Conservation (phyloP, 2,888 invertebrate genomes). For the Tachina fera region DNA sequence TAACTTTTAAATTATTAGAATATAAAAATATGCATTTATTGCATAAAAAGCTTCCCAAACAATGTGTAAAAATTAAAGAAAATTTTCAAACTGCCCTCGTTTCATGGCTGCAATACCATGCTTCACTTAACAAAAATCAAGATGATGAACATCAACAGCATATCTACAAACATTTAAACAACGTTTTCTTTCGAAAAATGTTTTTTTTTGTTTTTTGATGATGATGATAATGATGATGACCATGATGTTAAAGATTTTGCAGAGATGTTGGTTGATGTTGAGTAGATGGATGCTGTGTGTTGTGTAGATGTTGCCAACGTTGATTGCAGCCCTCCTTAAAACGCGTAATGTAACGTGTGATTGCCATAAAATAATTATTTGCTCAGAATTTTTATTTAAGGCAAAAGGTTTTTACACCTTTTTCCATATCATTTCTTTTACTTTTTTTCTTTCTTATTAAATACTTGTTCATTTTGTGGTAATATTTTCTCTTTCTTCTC, state of each 20-base stretch:
- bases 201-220: not conserved
- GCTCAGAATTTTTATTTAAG: slow-evolving; percentile 49
- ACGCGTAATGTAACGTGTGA: slow-evolving; percentile 59
- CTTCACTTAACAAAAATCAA: slow-evolving; percentile 26
- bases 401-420: slow-evolving; percentile 32
- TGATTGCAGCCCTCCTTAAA: slow-evolving; percentile 48
- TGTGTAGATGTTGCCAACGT: slow-evolving; percentile 13
- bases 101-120: slow-evolving; percentile 12
- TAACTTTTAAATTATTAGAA: too few relatives aligned
- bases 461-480: slow-evolving; percentile 2
- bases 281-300: not conserved
- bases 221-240: not conserved
- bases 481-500: slow-evolving; percentile 19
- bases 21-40: too few relatives aligned
- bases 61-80: not conserved
- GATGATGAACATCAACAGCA: slow-evolving; percentile 30
- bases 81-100: slow-evolving; percentile 15
- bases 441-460: slow-evolving; percentile 45
- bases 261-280: not conserved
- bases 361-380: slow-evolving; percentile 70
- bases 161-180: slow-evolving; percentile 37
- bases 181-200: not conserved
- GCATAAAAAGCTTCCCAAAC: too few relatives aligned
- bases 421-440: not conserved
- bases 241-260: slow-evolving; percentile 16